Evolutionary conservation across 2,888 invertebrate species (phyloP).

Genomic region (Napeogenes sylphis): DNA sequence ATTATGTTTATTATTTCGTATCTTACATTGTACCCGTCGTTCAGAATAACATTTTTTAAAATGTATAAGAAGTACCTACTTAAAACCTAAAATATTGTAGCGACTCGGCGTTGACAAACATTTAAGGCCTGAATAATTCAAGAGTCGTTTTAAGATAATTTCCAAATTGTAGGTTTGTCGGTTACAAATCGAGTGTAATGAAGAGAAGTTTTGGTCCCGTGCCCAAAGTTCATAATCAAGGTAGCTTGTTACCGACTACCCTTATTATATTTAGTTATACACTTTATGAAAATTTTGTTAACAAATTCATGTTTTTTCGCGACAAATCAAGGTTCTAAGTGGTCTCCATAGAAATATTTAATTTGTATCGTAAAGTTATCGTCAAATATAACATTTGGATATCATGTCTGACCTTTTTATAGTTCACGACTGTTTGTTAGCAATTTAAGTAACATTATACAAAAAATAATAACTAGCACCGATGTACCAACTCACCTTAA

Average conservation of each 20-base stretch:
- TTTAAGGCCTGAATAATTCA: slow-evolving; percentile 56
- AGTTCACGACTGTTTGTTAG: too few species aligned
- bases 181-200: slow-evolving; percentile 54
- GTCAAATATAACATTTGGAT: background rate
- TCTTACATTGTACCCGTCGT: too few species aligned
- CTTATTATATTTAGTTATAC: slow-evolving; percentile 3
- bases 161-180: slow-evolving; percentile 62
- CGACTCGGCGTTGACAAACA: too few species aligned
- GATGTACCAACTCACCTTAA: too few species aligned
- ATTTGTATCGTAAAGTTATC: background rate
- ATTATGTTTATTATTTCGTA: too few species aligned
- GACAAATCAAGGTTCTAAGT: background rate
- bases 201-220: slow-evolving; percentile 48
- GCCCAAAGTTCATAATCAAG: slow-evolving; percentile 33
- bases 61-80: too few species aligned
- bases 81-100: too few species aligned
- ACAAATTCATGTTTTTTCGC: slow-evolving; percentile 6
- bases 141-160: slow-evolving; percentile 63
- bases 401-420: background rate
- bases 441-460: too few species aligned
- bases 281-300: slow-evolving; percentile 4
- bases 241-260: slow-evolving; percentile 14
- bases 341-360: slow-evolving; percentile 1
- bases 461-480: too few species aligned
- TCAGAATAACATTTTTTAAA: too few species aligned